phyloP scores from a whole-genome alignment of 2,113 vertebrate genomes.

The Arothron firmamentum region DNA sequence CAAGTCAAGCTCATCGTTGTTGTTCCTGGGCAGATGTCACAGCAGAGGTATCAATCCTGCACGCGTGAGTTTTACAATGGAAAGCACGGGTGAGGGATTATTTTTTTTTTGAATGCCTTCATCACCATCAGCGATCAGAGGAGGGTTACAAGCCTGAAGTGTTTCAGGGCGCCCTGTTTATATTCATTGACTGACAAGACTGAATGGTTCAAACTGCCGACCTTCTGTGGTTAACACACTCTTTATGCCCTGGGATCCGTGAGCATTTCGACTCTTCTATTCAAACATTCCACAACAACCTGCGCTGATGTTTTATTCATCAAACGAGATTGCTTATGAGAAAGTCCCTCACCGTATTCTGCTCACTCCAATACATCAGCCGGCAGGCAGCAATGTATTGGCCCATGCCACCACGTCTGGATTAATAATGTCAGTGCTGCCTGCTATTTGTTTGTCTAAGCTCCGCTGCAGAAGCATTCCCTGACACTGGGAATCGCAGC shows the following conservation, averaged over 20 bases:
- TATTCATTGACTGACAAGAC: no score
- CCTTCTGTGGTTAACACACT: conserved; percentile 15
- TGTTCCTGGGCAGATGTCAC: conserved; percentile 9
- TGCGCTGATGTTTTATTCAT: conserved; percentile 63
- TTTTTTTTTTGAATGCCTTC: no score
- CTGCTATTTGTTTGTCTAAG: conserved; percentile 42
- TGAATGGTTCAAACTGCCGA: conserved; percentile 1
- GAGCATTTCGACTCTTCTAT: conserved; percentile 36
- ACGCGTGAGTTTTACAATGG: conserved; percentile 19
- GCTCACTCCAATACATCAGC: conserved; percentile 54
- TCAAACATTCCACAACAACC: conserved; percentile 38
- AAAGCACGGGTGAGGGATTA: no score
- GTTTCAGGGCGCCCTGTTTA: not conserved
- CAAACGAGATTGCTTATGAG: conserved; percentile 38
- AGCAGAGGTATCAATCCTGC: conserved; percentile 13
- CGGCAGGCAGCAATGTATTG: conserved; percentile 42
- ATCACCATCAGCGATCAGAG: not conserved
- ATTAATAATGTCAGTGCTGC: conserved; percentile 57
- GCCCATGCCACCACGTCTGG: conserved; percentile 44
- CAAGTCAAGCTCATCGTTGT: conserved; percentile 6
- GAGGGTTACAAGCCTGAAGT: not conserved
- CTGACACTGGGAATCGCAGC: conserved; percentile 34
- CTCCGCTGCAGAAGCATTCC: conserved; percentile 20
- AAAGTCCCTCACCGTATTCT: conserved; percentile 56
- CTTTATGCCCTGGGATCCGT: conserved; percentile 27